Evolutionary conservation across 2,113 vertebrate genomes (phyloP), one percentile per base, ranked within the genome.

Genomic region (Gambusia affinis): DNA sequence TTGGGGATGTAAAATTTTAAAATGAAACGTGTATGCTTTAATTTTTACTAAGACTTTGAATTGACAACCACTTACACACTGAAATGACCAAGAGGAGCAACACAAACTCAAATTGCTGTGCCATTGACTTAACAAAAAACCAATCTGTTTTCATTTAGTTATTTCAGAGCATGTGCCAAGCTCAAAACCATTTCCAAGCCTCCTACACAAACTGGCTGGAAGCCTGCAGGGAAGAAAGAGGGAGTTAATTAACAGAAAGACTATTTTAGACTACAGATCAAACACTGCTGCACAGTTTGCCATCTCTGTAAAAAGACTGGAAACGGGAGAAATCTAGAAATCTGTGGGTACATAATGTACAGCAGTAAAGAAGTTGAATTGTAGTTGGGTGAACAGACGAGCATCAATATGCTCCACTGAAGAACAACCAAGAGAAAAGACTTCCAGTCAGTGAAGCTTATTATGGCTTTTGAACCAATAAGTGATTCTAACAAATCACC

Each of bases 241-340:
- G 0, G 64, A 82, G 82, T 84, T 91, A 79, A 89, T 91, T 84
- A 91, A 81, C 79, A 84, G 64, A 81, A 73, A 60, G 71, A 77
- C 84, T 85, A 83, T 87, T 87, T 88, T 79, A 78, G 70, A 82
- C 76, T 54, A 39, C 39, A 67, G 67, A 78, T 64, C 80, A 66
- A 76, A 64, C 78, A 66, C 73, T 66, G 82, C 31, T 63, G 70
- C 75, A 76, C 73, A 67, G 73, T 84, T 35, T 17, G 76, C 60
- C 0, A 35, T 82, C 39, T 77, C 67, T 69, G 73, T 57, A 66
- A 67, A 47, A 28, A 72, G 71, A 57, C 66, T 80, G 67, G 60
- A 70, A 63, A 24, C 61, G 22, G 70, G 30, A 60, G 70, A 69
- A 80, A 1, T 64, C 12, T 29, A 31, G 44, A 28, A 67, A 29